These are phyloP conservation scores for Drosophila neotestacea DNA, from an alignment of 2,888 invertebrate species.

Conservation along the genomic window DNA sequence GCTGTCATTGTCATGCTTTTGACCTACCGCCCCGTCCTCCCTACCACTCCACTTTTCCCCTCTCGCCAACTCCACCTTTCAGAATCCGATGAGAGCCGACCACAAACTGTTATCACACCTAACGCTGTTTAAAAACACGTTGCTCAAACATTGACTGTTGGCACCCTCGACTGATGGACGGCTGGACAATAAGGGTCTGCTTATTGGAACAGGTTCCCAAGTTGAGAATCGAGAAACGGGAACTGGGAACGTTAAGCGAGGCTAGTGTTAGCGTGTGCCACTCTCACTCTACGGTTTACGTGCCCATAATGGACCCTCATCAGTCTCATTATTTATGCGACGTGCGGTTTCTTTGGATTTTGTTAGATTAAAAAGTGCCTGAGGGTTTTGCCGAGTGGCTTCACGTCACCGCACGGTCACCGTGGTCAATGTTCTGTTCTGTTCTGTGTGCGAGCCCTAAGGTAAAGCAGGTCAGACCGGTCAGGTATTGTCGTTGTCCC, in stretches of 20 bases:
- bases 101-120: constrained; percentile 79
- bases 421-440: constrained; percentile 66
- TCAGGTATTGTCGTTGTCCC: constrained; percentile 74
- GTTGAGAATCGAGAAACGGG: background rate
- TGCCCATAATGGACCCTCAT: constrained; percentile 83
- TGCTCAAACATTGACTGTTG: constrained; percentile 82
- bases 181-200: constrained; percentile 6
- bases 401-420: constrained; percentile 67
- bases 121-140: constrained; percentile 76
- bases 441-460: constrained; percentile 43
- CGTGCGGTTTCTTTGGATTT: constrained; percentile 83
- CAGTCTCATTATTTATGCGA: constrained; percentile 82
- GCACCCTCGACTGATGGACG: constrained; percentile 38
- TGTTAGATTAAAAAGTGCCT: constrained; percentile 82
- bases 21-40: constrained; percentile 45
- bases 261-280: constrained; percentile 48
- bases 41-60: background rate
- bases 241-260: background rate
- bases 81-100: constrained; percentile 35
- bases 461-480: constrained; percentile 75
- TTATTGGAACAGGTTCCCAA: constrained; percentile 9
- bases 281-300: constrained; percentile 57
- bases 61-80: constrained; percentile 12
- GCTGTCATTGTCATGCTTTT: constrained; percentile 82
- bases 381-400: constrained; percentile 79